Percentiles rank a stretch among this genome's conserved stretches.
Evolutionary conservation across 2,797 vertebrate genomes (phyloP).

Genomic region (Taenioides sp.): DNA sequence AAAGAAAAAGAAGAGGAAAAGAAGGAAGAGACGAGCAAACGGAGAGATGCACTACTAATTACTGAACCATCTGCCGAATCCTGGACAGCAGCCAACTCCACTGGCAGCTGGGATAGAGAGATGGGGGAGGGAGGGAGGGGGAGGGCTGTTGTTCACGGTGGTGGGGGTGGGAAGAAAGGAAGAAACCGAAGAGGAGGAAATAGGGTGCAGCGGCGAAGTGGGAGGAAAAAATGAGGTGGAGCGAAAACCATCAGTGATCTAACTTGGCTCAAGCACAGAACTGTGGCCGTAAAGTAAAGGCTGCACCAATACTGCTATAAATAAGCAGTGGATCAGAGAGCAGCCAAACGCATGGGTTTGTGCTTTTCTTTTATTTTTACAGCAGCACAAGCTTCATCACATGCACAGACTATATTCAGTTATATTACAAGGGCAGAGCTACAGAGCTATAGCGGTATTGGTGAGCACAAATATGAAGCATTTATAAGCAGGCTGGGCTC

Average conservation of each 20-base stretch:
- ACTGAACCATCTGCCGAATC: constrained; percentile 87
- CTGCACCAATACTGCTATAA: constrained; percentile 72
- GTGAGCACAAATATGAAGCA: constrained; percentile 39
- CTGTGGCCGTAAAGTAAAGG: constrained; percentile 67
- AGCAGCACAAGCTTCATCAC: constrained; percentile 55
- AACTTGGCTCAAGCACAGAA: constrained; percentile 58
- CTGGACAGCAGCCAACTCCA: constrained; percentile 84
- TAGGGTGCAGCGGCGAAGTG: constrained; percentile 61
- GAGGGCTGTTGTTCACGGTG: constrained; percentile 60
- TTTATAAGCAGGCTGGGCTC: constrained; percentile 35
- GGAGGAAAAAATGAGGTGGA: constrained; percentile 63
- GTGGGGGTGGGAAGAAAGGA: constrained; percentile 30
- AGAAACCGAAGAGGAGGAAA: constrained; percentile 61
- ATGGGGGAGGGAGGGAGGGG: constrained; percentile 71
- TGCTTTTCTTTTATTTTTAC: constrained; percentile 27
- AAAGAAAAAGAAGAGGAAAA: constrained; percentile 67
- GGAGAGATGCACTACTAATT: constrained; percentile 83
- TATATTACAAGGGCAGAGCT: constrained; percentile 35
- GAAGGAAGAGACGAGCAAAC: constrained; percentile 70
- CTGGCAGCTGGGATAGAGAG: constrained; percentile 83
- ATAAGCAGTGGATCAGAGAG: constrained; percentile 66
- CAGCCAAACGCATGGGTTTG: constrained; percentile 55
- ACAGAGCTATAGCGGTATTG: constrained; percentile 40
- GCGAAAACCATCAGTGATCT: constrained; percentile 61
- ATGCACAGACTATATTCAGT: constrained; percentile 39